These are phyloP conservation scores for Xenops minutus DNA, from an alignment of 2,797 vertebrate species.

Conservation along the genomic window DNA sequence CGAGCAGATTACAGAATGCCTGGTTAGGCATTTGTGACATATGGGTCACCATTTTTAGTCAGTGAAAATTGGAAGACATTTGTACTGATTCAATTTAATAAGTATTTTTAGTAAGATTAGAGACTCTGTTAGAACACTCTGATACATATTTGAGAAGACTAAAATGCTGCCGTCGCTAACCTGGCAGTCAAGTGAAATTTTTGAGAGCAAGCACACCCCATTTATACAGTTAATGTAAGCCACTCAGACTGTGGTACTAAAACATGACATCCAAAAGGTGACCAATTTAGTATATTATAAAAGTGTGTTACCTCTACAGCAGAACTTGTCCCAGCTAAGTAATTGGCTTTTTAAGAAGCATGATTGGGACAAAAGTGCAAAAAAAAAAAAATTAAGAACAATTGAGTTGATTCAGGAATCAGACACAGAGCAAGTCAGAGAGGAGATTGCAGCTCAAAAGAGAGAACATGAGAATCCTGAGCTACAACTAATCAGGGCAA, in stretches of 20 bases:
- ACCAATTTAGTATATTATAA: background rate
- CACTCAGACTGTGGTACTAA: background rate
- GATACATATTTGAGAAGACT: background rate
- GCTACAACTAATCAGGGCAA: background rate
- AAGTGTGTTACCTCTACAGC: background rate
- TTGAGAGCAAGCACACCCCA: background rate
- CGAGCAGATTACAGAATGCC: background rate
- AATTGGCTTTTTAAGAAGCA: background rate
- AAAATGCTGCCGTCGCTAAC: background rate
- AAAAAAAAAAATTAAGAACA: background rate
- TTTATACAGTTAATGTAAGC: background rate
- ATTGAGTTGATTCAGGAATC: background rate
- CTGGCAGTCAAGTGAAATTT: background rate
- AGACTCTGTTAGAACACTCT: background rate
- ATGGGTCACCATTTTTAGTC: background rate
- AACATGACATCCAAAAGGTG: background rate
- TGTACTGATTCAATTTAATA: background rate
- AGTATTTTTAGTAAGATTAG: conserved; percentile 20
- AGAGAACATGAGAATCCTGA: background rate
- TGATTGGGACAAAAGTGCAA: background rate
- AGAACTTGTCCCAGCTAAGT: background rate
- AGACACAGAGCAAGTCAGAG: background rate
- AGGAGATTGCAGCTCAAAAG: background rate
- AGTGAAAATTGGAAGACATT: background rate
- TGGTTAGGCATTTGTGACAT: background rate